These are phyloP conservation scores for Clarias batrachus DNA, from an alignment of 2,113 vertebrate genomes.

Conservation along the genomic window DNA sequence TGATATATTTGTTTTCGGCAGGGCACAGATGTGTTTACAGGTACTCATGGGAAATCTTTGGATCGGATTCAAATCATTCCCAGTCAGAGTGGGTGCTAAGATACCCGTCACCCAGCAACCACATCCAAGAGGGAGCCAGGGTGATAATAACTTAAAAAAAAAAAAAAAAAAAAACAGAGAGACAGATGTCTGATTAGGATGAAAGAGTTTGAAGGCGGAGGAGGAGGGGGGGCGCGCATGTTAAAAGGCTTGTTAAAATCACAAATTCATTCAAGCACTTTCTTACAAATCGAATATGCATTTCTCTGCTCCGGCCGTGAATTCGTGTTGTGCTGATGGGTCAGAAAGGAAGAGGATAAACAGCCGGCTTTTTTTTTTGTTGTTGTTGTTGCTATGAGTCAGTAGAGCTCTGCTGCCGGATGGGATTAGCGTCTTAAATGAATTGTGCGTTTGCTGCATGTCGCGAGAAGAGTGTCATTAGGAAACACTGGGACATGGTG, in stretches of 20 bases:
- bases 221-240: slow-evolving; percentile 75
- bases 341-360: slow-evolving; percentile 65
- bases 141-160: slow-evolving; percentile 99
- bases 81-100: slow-evolving; percentile 99
- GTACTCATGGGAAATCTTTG: slow-evolving; percentile 99
- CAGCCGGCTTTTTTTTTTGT: slow-evolving; percentile 28
- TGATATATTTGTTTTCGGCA: slow-evolving; percentile 97
- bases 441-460: slow-evolving; percentile 81
- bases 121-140: slow-evolving; percentile 98
- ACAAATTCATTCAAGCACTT: slow-evolving; percentile 96
- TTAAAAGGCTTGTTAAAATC: slow-evolving; percentile 97
- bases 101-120: slow-evolving; percentile 99
- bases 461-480: slow-evolving; percentile 42
- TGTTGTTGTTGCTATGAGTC: slow-evolving; percentile 68
- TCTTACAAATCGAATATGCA: slow-evolving; percentile 94
- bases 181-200: slow-evolving; percentile 99
- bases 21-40: slow-evolving; percentile 99
- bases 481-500: background rate
- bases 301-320: slow-evolving; percentile 78
- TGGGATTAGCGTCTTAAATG: slow-evolving; percentile 89
- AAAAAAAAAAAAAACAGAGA: slow-evolving; percentile 79
- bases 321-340: slow-evolving; percentile 75
- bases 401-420: slow-evolving; percentile 78
- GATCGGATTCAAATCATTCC: slow-evolving; percentile 99
- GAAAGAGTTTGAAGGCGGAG: slow-evolving; percentile 76